A percentile compares a stretch with the other conserved stretches of the same genome.
phyloP scores from a whole-genome alignment of 2,797 vertebrate genomes.

The Lophura swinhoii region DNA sequence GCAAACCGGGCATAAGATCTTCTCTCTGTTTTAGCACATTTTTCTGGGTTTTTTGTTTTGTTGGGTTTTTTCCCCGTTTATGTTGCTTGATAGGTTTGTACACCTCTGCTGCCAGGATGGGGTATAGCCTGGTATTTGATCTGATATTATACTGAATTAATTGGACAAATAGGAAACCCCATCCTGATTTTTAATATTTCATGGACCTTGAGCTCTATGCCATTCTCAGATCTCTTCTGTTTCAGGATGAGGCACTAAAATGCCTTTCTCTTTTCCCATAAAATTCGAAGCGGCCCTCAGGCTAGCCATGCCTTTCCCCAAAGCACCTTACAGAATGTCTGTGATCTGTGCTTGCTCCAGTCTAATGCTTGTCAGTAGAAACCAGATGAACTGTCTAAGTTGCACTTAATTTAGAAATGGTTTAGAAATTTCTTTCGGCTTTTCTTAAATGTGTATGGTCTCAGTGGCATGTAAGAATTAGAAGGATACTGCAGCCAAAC shows the following conservation, averaged over 20 bases:
- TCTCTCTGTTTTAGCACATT: neutral
- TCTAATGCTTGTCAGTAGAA: neutral
- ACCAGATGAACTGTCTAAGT: neutral
- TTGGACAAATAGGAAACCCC: neutral
- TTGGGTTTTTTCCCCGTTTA: neutral
- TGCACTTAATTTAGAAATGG: neutral
- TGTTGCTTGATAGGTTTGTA: neutral
- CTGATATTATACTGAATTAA: neutral
- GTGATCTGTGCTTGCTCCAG: accelerated
- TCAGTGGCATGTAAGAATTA: neutral
- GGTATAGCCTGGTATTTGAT: neutral
- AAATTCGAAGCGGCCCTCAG: neutral
- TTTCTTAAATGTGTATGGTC: neutral
- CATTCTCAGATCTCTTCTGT: neutral
- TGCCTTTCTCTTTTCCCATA: neutral
- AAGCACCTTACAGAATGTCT: neutral
- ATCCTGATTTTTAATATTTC: neutral
- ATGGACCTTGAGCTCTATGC: neutral
- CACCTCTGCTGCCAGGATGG: neutral
- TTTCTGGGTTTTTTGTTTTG: neutral
- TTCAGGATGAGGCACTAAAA: neutral
- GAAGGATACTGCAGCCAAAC: neutral
- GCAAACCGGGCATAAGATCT: neutral
- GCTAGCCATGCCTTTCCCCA: neutral
- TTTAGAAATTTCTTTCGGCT: neutral